A percentile compares a stretch with the other conserved stretches of the same genome.
These are phyloP conservation scores for Bursaphelenchus okinawaensis DNA, from an alignment of 2,888 invertebrate genomes.

Conservation along the genomic window DNA sequence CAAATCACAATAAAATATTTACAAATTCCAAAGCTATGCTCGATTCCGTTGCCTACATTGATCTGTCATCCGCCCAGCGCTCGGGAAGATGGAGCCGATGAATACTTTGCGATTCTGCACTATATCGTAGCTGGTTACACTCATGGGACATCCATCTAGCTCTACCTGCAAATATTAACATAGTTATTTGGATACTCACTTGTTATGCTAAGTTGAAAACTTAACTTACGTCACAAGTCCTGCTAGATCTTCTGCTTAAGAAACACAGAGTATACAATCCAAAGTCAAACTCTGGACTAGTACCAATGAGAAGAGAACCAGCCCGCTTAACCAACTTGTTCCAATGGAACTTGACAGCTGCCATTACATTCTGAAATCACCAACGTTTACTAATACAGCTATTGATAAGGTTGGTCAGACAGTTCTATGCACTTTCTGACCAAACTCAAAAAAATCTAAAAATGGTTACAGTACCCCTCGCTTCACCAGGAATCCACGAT, in stretches of 20 bases:
- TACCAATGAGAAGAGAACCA: slow-evolving; percentile 49
- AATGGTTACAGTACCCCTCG: slow-evolving; percentile 50
- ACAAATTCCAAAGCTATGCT: no score
- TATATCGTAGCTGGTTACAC: slow-evolving; percentile 51
- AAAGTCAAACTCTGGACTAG: slow-evolving; percentile 82
- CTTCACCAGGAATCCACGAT: slow-evolving; percentile 54
- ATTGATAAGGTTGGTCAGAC: neutral
- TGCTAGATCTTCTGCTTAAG: slow-evolving; percentile 69
- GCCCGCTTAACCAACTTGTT: slow-evolving; percentile 36
- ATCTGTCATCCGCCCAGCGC: slow-evolving; percentile 50
- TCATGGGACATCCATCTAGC: slow-evolving; percentile 50
- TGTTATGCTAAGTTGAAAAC: no score
- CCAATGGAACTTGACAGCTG: slow-evolving; percentile 45
- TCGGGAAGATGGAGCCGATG: slow-evolving; percentile 49
- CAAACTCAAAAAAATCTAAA: no score
- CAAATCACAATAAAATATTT: no score
- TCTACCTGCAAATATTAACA: slow-evolving; percentile 33
- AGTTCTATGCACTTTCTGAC: no score
- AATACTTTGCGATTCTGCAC: slow-evolving; percentile 46
- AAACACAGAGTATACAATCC: slow-evolving; percentile 83
- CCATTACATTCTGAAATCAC: slow-evolving; percentile 39
- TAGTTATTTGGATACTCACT: no score
- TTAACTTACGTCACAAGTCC: slow-evolving; percentile 56
- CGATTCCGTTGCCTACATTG: slow-evolving; percentile 37
- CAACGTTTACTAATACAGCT: neutral